These are phyloP conservation scores for Parotocinclus haroldoi DNA, from an alignment of 2,797 vertebrate species.

Conservation along the genomic window DNA sequence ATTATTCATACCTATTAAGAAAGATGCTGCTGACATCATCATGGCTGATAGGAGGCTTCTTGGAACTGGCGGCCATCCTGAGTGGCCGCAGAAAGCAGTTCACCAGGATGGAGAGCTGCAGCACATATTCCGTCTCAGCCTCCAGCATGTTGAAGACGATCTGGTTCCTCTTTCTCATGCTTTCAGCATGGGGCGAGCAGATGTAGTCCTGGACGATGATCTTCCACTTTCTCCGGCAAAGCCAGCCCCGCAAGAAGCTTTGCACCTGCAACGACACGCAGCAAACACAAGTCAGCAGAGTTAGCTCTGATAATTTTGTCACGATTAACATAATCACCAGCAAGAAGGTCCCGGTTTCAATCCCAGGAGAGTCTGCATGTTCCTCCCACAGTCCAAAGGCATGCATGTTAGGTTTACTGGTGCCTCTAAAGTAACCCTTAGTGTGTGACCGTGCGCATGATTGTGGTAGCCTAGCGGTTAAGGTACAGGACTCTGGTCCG, in stretches of 20 bases:
- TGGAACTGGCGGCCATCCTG: slow-evolving; percentile 96
- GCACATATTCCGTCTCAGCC: slow-evolving; percentile 87
- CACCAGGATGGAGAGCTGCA: slow-evolving; percentile 93
- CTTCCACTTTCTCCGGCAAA: slow-evolving; percentile 89
- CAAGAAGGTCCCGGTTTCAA: no score
- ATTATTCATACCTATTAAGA: slow-evolving; percentile 86
- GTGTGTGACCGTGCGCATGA: no score
- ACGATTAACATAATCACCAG: no score
- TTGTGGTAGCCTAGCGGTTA: no score
- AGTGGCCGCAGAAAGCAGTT: slow-evolving; percentile 94
- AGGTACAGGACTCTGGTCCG: no score
- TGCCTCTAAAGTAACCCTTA: no score
- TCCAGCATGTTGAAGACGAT: slow-evolving; percentile 92
- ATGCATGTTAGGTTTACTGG: no score
- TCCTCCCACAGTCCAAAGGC: no score
- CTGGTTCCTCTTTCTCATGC: slow-evolving; percentile 89
- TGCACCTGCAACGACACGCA: no score
- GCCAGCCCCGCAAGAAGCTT: slow-evolving; percentile 88
- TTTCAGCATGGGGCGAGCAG: slow-evolving; percentile 87
- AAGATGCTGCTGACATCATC: slow-evolving; percentile 98
- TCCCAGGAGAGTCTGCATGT: no score
- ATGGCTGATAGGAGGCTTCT: slow-evolving; percentile 93
- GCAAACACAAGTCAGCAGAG: no score
- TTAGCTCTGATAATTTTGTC: no score
- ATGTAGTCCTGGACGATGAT: slow-evolving; percentile 90